Conservation (phyloP, 2,113 vertebrate genomes). For the Psilopsiagon aurifrons region DNA sequence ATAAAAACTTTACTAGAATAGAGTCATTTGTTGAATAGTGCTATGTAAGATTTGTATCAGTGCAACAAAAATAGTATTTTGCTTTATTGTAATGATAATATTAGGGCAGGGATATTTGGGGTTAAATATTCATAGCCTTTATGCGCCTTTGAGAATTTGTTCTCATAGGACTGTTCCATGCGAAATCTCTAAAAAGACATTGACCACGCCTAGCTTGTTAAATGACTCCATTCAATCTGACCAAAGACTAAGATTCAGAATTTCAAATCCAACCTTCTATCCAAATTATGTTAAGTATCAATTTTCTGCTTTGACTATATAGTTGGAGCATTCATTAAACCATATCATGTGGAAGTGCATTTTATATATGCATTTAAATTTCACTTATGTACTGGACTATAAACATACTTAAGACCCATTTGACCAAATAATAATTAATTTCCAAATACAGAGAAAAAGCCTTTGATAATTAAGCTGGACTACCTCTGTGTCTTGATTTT, state of each 20-base stretch:
- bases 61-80: not conserved
- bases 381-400: not conserved
- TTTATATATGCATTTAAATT: not conserved
- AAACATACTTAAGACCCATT: not conserved
- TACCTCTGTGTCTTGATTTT: not conserved
- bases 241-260: not conserved
- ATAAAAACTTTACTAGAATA: not conserved
- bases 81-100: not conserved
- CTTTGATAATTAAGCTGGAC: not conserved
- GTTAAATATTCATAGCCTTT: not conserved
- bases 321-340: not conserved
- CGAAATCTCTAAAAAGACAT: not conserved
- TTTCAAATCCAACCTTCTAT: not conserved
- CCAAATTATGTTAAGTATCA: not conserved
- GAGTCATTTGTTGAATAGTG: not conserved
- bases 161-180: not conserved
- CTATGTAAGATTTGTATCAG: not conserved
- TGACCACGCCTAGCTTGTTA: not conserved
- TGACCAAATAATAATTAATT: not conserved
- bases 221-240: not conserved
- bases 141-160: not conserved
- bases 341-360: not conserved
- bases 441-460: not conserved
- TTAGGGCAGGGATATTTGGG: not conserved
- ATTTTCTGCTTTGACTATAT: not conserved